phyloP scores from a whole-genome alignment of 2,888 invertebrate genomes.

The Phasia obesa region DNA sequence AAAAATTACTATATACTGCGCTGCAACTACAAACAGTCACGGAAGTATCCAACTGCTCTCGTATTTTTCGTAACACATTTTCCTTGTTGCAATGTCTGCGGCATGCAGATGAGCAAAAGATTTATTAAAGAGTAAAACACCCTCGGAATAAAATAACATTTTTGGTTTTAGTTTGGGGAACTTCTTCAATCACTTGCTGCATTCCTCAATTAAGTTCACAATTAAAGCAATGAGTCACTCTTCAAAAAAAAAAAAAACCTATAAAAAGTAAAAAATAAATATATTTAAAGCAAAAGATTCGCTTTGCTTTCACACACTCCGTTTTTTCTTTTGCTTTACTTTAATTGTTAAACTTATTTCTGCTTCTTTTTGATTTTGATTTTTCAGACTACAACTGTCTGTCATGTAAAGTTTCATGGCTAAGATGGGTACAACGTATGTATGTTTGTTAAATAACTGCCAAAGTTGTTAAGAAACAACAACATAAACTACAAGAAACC shows the following conservation, averaged over 20 bases:
- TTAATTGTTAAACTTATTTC: constrained; percentile 13
- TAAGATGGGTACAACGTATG: constrained; percentile 26
- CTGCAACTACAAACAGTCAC: no score
- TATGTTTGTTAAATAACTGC: constrained; percentile 61
- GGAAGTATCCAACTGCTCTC: no score
- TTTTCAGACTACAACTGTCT: constrained; percentile 52
- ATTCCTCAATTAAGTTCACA: constrained; percentile 48
- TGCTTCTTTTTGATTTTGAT: constrained; percentile 3
- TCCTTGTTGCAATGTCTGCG: neutral
- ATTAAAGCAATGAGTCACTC: constrained; percentile 49
- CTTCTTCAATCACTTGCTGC: constrained; percentile 14
- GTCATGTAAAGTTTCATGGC: constrained; percentile 68
- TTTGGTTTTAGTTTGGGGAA: constrained; percentile 16
- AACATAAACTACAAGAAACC: constrained; percentile 28
- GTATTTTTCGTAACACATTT: neutral
- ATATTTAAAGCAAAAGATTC: constrained; percentile 50
- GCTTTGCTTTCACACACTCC: constrained; percentile 44
- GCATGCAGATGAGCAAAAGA: constrained; percentile 24
- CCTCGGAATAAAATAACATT: constrained; percentile 11
- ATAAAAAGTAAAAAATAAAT: constrained; percentile 3
- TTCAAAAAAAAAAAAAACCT: constrained; percentile 1
- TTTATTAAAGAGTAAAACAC: constrained; percentile 12
- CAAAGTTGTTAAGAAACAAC: constrained; percentile 33
- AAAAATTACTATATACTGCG: no score
- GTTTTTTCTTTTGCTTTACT: neutral